A percentile compares a stretch with the other conserved stretches of the same genome.
Evolutionary conservation across 2,797 vertebrate species (phyloP).

Genomic region (Danio aesculapii): DNA sequence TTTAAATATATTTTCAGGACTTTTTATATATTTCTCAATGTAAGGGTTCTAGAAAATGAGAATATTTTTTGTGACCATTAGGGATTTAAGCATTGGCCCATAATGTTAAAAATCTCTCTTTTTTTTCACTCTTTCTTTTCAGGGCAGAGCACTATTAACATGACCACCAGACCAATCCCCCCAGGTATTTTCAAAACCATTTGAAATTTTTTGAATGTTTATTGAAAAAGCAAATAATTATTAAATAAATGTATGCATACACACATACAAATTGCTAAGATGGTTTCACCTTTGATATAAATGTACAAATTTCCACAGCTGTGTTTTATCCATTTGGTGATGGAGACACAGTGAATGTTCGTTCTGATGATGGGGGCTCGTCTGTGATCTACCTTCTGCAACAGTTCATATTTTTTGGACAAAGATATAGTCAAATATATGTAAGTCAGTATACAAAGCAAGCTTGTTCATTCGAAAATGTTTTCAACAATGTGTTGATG

Average conservation of each 20-base stretch:
- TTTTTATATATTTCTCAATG: too few relatives aligned
- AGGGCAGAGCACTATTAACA: too few relatives aligned
- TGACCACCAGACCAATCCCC: not conserved
- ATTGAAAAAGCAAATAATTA: not conserved
- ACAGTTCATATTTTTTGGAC: slow-evolving; percentile 67
- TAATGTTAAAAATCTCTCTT: too few relatives aligned
- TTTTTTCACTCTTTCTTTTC: not conserved
- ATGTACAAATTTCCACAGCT: not conserved
- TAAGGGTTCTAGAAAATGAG: too few relatives aligned
- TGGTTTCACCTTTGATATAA: not conserved
- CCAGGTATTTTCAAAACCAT: not conserved
- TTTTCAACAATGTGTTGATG: too few relatives aligned
- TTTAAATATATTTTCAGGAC: too few relatives aligned
- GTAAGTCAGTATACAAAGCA: slow-evolving; percentile 59
- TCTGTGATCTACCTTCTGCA: slow-evolving; percentile 51
- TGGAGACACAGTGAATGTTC: slow-evolving; percentile 46
- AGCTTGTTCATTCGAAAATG: too few relatives aligned
- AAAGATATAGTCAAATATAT: slow-evolving; percentile 52
- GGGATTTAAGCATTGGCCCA: too few relatives aligned
- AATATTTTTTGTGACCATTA: too few relatives aligned
- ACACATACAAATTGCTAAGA: not conserved
- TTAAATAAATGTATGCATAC: not conserved
- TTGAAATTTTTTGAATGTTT: not conserved
- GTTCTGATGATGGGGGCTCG: slow-evolving; percentile 65
- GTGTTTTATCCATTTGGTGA: slow-evolving; percentile 60